Evolutionary conservation across 2,888 invertebrate genomes (phyloP).

Genomic region (Gerosis bhagava): DNA sequence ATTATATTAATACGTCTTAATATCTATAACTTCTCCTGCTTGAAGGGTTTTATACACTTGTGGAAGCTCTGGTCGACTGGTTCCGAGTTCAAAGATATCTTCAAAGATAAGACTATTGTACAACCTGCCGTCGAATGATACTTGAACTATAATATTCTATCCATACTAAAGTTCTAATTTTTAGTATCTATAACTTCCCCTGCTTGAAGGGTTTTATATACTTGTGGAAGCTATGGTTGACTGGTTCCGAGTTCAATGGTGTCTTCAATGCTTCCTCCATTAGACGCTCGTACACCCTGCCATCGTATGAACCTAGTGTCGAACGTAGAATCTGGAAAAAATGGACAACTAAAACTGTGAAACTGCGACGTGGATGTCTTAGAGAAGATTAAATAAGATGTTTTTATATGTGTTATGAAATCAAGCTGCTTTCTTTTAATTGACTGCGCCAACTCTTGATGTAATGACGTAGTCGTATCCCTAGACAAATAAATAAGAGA

Average conservation of each 20-base stretch:
- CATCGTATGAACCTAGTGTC: conserved; percentile 90
- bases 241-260: conserved; percentile 89
- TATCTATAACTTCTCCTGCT: conserved; percentile 84
- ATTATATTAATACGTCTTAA: too few species aligned
- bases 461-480: too few species aligned
- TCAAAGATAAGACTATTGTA: conserved; percentile 90
- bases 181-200: conserved; percentile 81
- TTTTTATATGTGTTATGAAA: too few species aligned
- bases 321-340: conserved; percentile 82
- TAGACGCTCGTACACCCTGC: conserved; percentile 90
- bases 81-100: conserved; percentile 90
- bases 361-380: too few species aligned
- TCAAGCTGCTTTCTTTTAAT: too few species aligned
- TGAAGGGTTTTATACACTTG: conserved; percentile 88
- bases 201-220: conserved; percentile 90
- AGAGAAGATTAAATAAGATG: too few species aligned
- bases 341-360: too few species aligned
- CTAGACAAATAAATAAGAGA: too few species aligned
- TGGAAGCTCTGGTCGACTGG: conserved; percentile 89
- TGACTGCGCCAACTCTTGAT: too few species aligned
- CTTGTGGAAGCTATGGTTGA: conserved; percentile 87
- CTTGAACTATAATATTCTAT: too few species aligned
- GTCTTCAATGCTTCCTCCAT: conserved; percentile 90
- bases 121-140: conserved; percentile 91
- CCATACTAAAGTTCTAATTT: too few species aligned